Evolutionary conservation across 1,140 invertebrate genomes (phyloP).

Genomic region (Drosophila mauritiana): DNA sequence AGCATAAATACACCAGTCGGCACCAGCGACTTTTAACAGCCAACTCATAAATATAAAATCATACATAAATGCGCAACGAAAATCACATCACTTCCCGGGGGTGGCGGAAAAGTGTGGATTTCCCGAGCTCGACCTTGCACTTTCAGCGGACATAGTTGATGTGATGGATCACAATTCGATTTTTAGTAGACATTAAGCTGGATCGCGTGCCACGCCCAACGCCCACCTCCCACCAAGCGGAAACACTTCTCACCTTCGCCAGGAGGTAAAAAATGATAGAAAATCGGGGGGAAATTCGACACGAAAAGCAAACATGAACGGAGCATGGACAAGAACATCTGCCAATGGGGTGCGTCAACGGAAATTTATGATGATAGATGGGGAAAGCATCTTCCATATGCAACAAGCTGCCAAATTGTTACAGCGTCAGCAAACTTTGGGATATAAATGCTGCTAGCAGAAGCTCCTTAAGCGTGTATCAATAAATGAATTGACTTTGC

Average conservation of each 20-base stretch:
- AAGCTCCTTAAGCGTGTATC: slow-evolving; percentile 31
- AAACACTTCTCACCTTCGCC: slow-evolving; percentile 26
- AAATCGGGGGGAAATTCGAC: slow-evolving; percentile 4
- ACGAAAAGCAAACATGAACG: slow-evolving; percentile 42
- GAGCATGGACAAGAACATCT: slow-evolving; percentile 48
- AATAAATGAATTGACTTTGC: slow-evolving; percentile 56
- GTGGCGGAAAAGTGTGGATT: not conserved
- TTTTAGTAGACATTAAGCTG: slow-evolving; percentile 83
- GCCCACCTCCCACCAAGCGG: slow-evolving; percentile 17
- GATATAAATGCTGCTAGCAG: slow-evolving; percentile 20
- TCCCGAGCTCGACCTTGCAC: slow-evolving; percentile 44
- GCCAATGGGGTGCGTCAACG: slow-evolving; percentile 40
- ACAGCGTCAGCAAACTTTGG: slow-evolving; percentile 10
- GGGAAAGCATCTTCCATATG: slow-evolving; percentile 40
- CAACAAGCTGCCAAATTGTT: slow-evolving; percentile 68
- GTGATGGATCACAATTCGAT: slow-evolving; percentile 80
- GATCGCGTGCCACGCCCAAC: slow-evolving; percentile 53
- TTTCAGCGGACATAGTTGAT: slow-evolving; percentile 68
- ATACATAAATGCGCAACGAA: slow-evolving; percentile 79
- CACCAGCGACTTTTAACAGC: slow-evolving; percentile 66
- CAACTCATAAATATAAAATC: slow-evolving; percentile 81
- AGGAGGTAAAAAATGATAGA: not conserved
- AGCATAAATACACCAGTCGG: slow-evolving; percentile 66
- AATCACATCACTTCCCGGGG: slow-evolving; percentile 58
- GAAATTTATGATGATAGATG: slow-evolving; percentile 54